Base-by-base conservation (phyloP, 2,888 invertebrate genomes). In the Drosophila falleni region DNA sequence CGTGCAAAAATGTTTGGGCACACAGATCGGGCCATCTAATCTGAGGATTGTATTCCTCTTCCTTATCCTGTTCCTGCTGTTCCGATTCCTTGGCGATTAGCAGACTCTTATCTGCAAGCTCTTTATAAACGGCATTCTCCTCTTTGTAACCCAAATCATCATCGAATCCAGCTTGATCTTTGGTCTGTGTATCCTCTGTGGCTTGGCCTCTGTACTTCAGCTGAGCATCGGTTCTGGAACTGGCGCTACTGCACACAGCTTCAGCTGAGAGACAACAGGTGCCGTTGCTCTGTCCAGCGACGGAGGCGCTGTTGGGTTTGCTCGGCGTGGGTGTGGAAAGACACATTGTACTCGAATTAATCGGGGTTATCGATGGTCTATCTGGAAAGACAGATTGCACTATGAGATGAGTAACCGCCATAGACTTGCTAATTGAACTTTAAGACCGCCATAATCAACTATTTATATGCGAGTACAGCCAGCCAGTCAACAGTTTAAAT, bases 11-110 rank as follows among this genome's bases (percentile, higher is more conserved):
- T 69, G 95, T 80, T 93, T 96, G 96, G 19, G 94, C 96, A 15
- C 93, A 89, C 2, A 96, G 92, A 91, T 97, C 96, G 0, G 95
- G 95, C 96, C 96, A 97, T 90, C 94, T 94, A 66, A 96, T 94
- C 78, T 93, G 93, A 3, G 96, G 94, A 68, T 92, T 93, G 82
- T 95, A 96, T 73, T 81, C 87, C 51, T 69, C 85, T 29, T 70
- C 68, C 41, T 81, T 74, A 0, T 29, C 5, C 11, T 49, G 16
- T 10, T 67, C 35, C 5, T 56, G 29, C 35, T 55, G 15, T 1
- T 56, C 64, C 35, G 70, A 64, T 19, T 56, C 59, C 53, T 53
- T 31, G 51, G 44, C 23, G 5, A 77, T 26, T 29, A 46, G 42
- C 8, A 35, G 41, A 1, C 15, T 1, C 49, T 72, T 75, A 0